Evolutionary conservation across 1,140 invertebrate genomes (phyloP), one percentile per base, ranked within the genome.

Genomic region (Drosophila ogumai): DNA sequence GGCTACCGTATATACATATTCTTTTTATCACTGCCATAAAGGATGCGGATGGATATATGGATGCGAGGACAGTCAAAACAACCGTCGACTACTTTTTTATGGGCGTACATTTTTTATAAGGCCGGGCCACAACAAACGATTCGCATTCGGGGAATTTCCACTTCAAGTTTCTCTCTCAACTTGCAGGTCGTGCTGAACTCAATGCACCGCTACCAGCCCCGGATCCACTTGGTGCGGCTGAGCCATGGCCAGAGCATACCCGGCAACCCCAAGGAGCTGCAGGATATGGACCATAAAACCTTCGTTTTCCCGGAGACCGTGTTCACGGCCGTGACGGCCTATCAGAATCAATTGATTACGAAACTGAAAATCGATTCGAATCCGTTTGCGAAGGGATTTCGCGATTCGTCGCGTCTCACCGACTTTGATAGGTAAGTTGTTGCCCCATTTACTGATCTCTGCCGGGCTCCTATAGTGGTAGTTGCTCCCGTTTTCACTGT

Each of bases 141-240:
- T 46, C 44, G 56, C 47, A 67, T 75, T 79, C 55, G 40, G 15
- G 54, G 28, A 44, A 64, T 58, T 36, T 41, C 36, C 34, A 38
- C 52, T 25, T 49, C 13, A 41, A 43, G 28, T 17, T n/a, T 31
- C 46, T 17, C 31, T 54, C 61, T 28, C 15, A 52, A 41, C 52
- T 66, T 93, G 36, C 95, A 99, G 98, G 96, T 99, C 92, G 97
- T 99, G 71, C 93, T 99, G 43, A 99, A 99, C 93, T 99, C 98
- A n/a, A 99, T 99, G 98, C 98, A 99, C 94, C 98, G 99, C 93
- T 99, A 99, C 93, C 98, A 99, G 91, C 98, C 99, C 32, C 94
- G 99, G 60, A 97, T 99, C 91, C 98, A 99, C 93, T 93, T 99
- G 87, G 96, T 98, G 28, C 91, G 95, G 87, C 85, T 96, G 91